phyloP scores from a whole-genome alignment of 2,888 invertebrate genomes.

The Silvanus unidentatus region DNA sequence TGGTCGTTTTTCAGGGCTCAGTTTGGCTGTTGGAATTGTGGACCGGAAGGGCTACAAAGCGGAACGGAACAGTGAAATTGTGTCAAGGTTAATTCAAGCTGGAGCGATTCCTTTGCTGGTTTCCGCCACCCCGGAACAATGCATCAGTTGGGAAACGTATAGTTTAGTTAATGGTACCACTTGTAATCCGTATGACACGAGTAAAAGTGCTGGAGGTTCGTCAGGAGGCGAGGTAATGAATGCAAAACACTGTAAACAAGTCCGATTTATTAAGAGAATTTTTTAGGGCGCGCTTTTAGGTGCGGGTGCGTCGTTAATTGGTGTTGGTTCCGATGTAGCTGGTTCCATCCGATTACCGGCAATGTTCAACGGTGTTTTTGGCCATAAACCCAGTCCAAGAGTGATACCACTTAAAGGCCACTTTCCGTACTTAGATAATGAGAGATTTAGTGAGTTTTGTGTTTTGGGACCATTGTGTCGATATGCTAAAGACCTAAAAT shows the following conservation, averaged over 20 bases:
- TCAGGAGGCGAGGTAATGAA: constrained; percentile 53
- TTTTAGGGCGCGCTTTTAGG: constrained; percentile 63
- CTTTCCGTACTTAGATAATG: constrained; percentile 52
- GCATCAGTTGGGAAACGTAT: constrained; percentile 54
- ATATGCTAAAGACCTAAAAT: constrained; percentile 67
- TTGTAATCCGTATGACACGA: constrained; percentile 58
- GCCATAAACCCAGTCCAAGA: constrained; percentile 75
- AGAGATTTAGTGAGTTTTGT: constrained; percentile 49
- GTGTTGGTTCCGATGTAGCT: constrained; percentile 79
- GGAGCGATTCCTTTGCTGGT: constrained; percentile 59
- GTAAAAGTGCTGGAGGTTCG: constrained; percentile 56
- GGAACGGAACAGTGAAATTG: constrained; percentile 49
- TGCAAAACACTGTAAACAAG: neutral
- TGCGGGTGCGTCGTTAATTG: constrained; percentile 68
- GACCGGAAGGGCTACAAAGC: constrained; percentile 41
- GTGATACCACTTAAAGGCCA: constrained; percentile 56
- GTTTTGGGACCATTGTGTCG: constrained; percentile 70
- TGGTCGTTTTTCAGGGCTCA: constrained; percentile 34
- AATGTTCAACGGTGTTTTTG: constrained; percentile 82
- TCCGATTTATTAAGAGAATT: neutral
- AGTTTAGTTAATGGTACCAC: constrained; percentile 58
- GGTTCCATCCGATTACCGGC: constrained; percentile 84
- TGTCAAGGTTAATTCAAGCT: constrained; percentile 48
- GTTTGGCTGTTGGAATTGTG: constrained; percentile 37
- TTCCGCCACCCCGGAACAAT: constrained; percentile 61